Percentiles rank a stretch among this genome's conserved stretches.
Conservation (phyloP, 2,888 invertebrate species). For the Chorisops tibialis region DNA sequence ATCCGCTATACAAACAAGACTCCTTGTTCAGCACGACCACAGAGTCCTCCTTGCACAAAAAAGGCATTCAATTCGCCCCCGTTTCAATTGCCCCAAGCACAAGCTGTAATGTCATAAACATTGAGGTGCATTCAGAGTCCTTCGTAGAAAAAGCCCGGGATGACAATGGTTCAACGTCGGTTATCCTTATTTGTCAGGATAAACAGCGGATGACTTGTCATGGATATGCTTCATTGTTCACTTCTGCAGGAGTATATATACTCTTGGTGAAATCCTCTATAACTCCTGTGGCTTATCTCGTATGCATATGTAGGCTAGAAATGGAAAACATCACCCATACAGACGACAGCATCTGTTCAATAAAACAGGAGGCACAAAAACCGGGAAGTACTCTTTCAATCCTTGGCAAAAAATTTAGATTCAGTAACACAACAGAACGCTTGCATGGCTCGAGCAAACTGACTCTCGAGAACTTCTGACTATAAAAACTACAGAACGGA, state of each 20-base stretch:
- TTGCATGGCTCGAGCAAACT: no score
- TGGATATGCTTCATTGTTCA: conserved; percentile 17
- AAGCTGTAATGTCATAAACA: conserved; percentile 16
- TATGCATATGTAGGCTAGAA: background rate
- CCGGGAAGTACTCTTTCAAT: no score
- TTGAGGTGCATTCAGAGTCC: conserved; percentile 8
- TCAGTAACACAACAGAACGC: no score
- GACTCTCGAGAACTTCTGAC: no score
- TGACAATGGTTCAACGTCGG: conserved; percentile 11
- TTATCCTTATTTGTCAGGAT: conserved; percentile 24
- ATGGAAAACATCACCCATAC: background rate
- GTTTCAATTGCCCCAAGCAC: conserved; percentile 15
- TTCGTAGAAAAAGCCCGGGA: background rate
- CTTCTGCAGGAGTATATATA: background rate
- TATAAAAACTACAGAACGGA: background rate
- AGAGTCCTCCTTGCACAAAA: no score
- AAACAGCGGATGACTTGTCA: conserved; percentile 16
- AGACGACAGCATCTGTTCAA: no score
- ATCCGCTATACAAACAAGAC: no score
- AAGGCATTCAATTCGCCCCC: background rate
- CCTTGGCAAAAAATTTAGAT: no score
- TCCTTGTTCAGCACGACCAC: no score
- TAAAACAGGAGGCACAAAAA: no score
- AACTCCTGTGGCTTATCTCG: background rate
- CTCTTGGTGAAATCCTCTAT: background rate